phyloP scores from a whole-genome alignment of 1,140 invertebrate species.

The Dendrolimus punctatus region DNA sequence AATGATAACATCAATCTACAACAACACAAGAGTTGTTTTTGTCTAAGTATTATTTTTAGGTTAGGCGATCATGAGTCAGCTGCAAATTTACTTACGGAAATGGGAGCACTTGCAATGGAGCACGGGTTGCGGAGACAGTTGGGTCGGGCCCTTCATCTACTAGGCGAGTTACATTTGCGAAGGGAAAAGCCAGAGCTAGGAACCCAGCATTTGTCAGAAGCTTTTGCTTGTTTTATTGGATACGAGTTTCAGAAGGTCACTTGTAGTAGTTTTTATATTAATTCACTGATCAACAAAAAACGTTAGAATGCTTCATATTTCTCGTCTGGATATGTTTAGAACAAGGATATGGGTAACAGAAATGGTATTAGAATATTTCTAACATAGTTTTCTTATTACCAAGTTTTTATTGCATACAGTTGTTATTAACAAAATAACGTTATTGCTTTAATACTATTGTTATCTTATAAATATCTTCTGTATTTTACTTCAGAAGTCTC shows the following conservation, averaged over 20 bases:
- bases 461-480: too few species aligned
- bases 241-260: conserved; percentile 28
- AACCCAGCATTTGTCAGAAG: conserved; percentile 54
- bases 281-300: background rate
- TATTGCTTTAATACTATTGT: too few species aligned
- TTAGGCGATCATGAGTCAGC: conserved; percentile 46
- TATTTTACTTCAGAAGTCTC: too few species aligned
- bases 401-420: too few species aligned
- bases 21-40: too few species aligned
- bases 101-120: conserved; percentile 56
- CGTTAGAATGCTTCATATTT: too few species aligned
- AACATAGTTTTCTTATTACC: too few species aligned
- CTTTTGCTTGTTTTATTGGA: conserved; percentile 59
- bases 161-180: conserved; percentile 55
- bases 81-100: conserved; percentile 48
- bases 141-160: conserved; percentile 49
- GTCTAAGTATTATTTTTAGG: conserved; percentile 18
- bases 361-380: too few species aligned
- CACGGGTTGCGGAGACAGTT: conserved; percentile 41
- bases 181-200: conserved; percentile 51
- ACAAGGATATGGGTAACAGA: too few species aligned
- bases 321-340: too few species aligned
- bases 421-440: too few species aligned
- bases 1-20: too few species aligned
- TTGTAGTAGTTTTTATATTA: background rate